phyloP scores from a whole-genome alignment of 2,113 vertebrate genomes.

The Apistogramma diplotaenia region DNA sequence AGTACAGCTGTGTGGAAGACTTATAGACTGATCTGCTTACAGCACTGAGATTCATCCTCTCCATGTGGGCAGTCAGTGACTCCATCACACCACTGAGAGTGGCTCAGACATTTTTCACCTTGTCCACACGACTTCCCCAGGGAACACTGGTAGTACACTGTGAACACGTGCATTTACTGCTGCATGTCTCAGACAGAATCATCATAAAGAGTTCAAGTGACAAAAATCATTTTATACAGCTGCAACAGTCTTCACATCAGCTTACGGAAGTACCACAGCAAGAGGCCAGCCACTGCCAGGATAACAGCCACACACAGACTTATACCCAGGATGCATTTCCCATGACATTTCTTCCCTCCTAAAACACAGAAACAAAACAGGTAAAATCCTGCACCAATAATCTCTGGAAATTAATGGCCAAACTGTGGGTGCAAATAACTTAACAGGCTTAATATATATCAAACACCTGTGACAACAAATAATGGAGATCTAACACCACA shows the following conservation, averaged over 20 bases:
- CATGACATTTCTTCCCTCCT: constrained; percentile 25
- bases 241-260: not conserved
- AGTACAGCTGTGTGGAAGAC: not conserved
- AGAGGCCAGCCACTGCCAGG: not conserved
- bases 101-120: constrained; percentile 40
- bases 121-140: constrained; percentile 48
- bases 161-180: not conserved
- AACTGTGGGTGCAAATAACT: not conserved
- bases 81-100: constrained; percentile 69
- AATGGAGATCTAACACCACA: too few relatives aligned
- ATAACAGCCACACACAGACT: constrained; percentile 8
- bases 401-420: not conserved
- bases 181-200: not conserved
- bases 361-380: not conserved
- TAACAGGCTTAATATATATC: too few relatives aligned
- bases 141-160: constrained; percentile 59
- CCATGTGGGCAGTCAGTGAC: constrained; percentile 53
- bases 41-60: constrained; percentile 71
- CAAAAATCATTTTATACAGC: not conserved
- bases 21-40: constrained; percentile 43
- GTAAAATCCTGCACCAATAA: not conserved
- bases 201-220: too few relatives aligned
- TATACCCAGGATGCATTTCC: constrained; percentile 1
- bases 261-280: constrained; percentile 77
- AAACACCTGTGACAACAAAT: too few relatives aligned